Percentiles rank a stretch among this genome's conserved stretches.
Conservation (phyloP, 1,140 invertebrate genomes). For the Phthorimaea operculella region DNA sequence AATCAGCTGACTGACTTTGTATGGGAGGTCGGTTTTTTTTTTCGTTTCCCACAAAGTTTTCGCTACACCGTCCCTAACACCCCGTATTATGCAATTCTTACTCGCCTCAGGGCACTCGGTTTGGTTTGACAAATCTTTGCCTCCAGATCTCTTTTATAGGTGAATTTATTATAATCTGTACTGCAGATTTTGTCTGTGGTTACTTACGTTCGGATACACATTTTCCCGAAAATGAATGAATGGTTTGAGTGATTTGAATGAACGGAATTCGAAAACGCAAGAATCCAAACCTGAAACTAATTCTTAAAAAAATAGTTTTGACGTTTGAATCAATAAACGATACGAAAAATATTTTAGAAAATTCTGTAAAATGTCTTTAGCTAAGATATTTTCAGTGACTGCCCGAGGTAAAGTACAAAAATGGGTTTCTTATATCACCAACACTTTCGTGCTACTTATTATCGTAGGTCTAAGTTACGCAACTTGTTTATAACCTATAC, state of each 20-base stretch:
- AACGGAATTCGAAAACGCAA: not conserved
- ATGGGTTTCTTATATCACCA: not conserved
- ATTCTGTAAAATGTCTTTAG: slow-evolving; percentile 42
- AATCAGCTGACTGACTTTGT: no score
- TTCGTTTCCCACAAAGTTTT: no score
- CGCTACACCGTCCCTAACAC: no score
- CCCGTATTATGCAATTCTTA: no score
- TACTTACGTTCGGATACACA: not conserved
- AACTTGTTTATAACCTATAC: slow-evolving; percentile 49
- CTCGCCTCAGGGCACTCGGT: no score
- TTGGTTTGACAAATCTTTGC: no score
- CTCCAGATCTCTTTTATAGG: no score
- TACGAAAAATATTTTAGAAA: slow-evolving; percentile 2
- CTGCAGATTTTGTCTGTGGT: not conserved
- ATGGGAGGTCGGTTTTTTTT: no score
- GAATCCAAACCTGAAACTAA: not conserved
- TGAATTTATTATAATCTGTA: slow-evolving; percentile 1
- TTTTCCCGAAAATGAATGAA: not conserved
- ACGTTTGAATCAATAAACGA: slow-evolving; percentile 1
- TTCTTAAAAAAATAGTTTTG: not conserved
- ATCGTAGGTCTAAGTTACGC: slow-evolving; percentile 36
- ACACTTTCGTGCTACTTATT: not conserved
- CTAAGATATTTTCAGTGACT: slow-evolving; percentile 53
- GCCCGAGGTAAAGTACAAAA: slow-evolving; percentile 38
- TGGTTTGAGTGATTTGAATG: no score